Evolutionary conservation across 2,797 vertebrate species (phyloP).

Genomic region (Sebastes hubbsi): DNA sequence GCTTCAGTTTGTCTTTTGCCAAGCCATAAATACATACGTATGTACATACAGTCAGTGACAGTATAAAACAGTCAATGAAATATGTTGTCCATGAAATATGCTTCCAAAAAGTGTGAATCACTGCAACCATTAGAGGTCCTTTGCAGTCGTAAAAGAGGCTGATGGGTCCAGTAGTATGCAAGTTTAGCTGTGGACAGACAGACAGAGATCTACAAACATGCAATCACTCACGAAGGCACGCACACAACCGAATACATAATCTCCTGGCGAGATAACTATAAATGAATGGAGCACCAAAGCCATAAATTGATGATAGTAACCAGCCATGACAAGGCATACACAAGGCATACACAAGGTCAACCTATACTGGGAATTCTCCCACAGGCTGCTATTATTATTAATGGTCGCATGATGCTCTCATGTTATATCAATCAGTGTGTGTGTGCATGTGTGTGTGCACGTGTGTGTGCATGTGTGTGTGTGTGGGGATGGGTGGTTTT

Average conservation of each 20-base stretch:
- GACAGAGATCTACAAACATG: background rate
- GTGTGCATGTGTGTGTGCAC: slow-evolving; percentile 2
- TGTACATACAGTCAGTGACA: background rate
- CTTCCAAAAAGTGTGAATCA: background rate
- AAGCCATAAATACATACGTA: too few relatives aligned
- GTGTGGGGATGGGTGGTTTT: slow-evolving; percentile 14
- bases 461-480: background rate
- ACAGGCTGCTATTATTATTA: slow-evolving; percentile 56
- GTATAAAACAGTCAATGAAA: background rate
- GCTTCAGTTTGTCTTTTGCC: too few relatives aligned
- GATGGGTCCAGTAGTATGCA: too few relatives aligned
- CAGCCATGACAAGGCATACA: slow-evolving; percentile 41
- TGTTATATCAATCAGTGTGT: slow-evolving; percentile 56
- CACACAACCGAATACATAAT: background rate
- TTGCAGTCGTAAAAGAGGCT: too few relatives aligned
- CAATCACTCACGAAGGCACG: background rate
- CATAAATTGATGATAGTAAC: slow-evolving; percentile 27
- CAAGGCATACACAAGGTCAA: slow-evolving; percentile 27
- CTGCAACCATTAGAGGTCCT: background rate
- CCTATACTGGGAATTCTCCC: slow-evolving; percentile 47
- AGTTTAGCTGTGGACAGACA: background rate
- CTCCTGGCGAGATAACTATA: background rate
- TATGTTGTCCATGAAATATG: background rate
- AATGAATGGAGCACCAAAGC: slow-evolving; percentile 26
- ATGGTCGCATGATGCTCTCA: slow-evolving; percentile 54